Base-by-base conservation (phyloP, 2,797 vertebrate species). In the Etheostoma nigrum region DNA sequence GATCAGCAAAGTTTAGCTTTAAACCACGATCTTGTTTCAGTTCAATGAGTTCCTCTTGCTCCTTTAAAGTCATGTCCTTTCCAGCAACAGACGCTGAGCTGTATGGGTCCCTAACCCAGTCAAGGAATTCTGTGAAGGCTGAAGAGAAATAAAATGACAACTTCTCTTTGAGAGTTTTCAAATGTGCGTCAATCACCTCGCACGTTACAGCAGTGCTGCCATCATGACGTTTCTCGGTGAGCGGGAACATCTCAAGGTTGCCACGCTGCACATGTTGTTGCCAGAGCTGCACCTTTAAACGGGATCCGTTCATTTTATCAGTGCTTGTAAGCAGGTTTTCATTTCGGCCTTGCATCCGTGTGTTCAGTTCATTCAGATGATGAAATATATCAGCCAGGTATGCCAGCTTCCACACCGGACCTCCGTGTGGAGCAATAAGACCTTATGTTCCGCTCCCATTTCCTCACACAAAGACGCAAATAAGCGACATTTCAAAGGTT, bases 381-480 rank as follows among this genome's bases (percentile, higher is more conserved):
- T 65, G 60, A 49, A 54, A 65, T 10, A 48, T 53, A 48, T 69
- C 67, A 5, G 47, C 47, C 47, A 16, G 5, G 16, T 18, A 48
- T 48, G 47, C 47, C 47, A 48, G 47, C 47, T 16, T 48, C 47
- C 47, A 48, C 1, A 23, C 21, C 21, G 21, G 21, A 23, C 21
- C 21, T 23, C 21, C 21, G 21, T 23, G 21, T 23, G 21, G 21
- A 23, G 21, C 21, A 23, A 23, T 23, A 23, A 23, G 21, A 23
- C 21, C 21, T 23, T 23, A 53, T 77, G 61, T 6, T 63, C 21
- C 0, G 8, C 79, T 74, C 61, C 65, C 54, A 86, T 86, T 78
- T 86, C 70, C 58, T 76, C 65, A 81, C 66, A 79, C 18, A 85
- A 63, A 25, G 69, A 69, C 8, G 66, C 62, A 52, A 81, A 83